Evolutionary conservation across 2,113 vertebrate genomes (phyloP), one percentile per base, ranked within the genome.

Genomic region (Zingel zingel): DNA sequence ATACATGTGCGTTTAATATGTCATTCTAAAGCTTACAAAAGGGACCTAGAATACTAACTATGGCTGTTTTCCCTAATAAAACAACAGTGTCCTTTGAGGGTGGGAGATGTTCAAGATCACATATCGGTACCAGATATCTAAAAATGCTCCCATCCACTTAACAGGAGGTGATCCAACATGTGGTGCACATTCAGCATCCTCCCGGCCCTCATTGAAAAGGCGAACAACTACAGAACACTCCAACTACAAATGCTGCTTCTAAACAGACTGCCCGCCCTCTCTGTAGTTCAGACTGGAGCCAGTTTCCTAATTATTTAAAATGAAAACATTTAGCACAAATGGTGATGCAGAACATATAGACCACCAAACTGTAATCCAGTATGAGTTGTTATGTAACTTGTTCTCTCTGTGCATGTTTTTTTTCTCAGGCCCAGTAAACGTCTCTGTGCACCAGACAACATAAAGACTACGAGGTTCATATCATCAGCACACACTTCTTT

Each of bases 51-150:
- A 48, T 75, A 59, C 71, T 16, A 66, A 14, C 74, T 86, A 89
- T 88, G 89, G 93, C 90, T 89, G 65, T 91, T 80, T 68, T 71
- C 71, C 88, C 73, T 62, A 81, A 74, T 75, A 45, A 70, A 77
- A 70, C 30, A 36, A 74, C 1, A 33, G 64, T 23, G 57, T 58
- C 76, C 18, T 73, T 30, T 27, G n/a, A 73, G 14, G 21, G 25
- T 30, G 47, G 27, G 56, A 64, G 61, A 57, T 68, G 66, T 27
- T 45, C 39, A 43, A 43, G 50, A 63, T 61, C 4, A 61, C 27
- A 57, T 50, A 36, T 68, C 79, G 57, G 64, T 59, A 81, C 48
- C 54, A 43, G 12, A 56, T 50, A 75, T 54, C 16, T 74, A 51
- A 86, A 62, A 68, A 11, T 27, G 12, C n/a, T 61, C 16, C 53